These are phyloP conservation scores for Mugil cephalus DNA, from an alignment of 2,113 vertebrate genomes.

Conservation along the genomic window DNA sequence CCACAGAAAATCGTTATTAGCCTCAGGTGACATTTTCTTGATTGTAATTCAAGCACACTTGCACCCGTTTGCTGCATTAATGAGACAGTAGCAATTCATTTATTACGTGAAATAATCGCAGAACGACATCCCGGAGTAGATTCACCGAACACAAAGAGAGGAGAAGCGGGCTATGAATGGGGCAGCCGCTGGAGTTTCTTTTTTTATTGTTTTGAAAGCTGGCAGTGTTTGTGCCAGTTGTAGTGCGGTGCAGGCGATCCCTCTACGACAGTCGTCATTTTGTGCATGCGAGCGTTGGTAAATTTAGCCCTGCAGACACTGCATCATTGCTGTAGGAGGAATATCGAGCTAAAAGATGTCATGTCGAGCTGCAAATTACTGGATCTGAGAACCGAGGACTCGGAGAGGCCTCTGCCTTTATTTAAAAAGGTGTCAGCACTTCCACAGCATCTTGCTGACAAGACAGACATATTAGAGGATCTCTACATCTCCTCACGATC, in stretches of 20 bases:
- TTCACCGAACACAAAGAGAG: too few relatives aligned
- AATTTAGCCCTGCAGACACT: slow-evolving; percentile 15
- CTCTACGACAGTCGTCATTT: slow-evolving; percentile 32
- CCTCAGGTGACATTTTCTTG: not conserved
- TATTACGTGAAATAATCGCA: not conserved
- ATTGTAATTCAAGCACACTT: slow-evolving; percentile 6
- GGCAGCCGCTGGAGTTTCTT: too few relatives aligned
- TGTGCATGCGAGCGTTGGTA: slow-evolving; percentile 14
- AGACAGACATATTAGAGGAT: slow-evolving; percentile 69
- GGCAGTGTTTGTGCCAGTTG: slow-evolving; percentile 8
- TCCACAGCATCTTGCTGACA: slow-evolving; percentile 64
- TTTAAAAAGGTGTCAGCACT: slow-evolving; percentile 66
- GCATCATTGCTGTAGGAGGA: slow-evolving; percentile 25
- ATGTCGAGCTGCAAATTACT: slow-evolving; percentile 36
- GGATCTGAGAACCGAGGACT: slow-evolving; percentile 31
- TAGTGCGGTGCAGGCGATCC: slow-evolving; percentile 7
- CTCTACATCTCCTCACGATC: slow-evolving; percentile 63
- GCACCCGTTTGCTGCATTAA: not conserved
- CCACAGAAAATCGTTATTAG: not conserved
- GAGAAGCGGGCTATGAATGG: too few relatives aligned
- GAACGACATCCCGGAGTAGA: slow-evolving; percentile 3
- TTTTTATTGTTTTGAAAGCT: too few relatives aligned
- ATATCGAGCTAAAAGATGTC: slow-evolving; percentile 19
- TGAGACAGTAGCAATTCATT: not conserved
- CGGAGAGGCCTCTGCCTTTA: slow-evolving; percentile 36